phyloP scores from a whole-genome alignment of 2,113 vertebrate species.

The Trematocara unimaculatum region DNA sequence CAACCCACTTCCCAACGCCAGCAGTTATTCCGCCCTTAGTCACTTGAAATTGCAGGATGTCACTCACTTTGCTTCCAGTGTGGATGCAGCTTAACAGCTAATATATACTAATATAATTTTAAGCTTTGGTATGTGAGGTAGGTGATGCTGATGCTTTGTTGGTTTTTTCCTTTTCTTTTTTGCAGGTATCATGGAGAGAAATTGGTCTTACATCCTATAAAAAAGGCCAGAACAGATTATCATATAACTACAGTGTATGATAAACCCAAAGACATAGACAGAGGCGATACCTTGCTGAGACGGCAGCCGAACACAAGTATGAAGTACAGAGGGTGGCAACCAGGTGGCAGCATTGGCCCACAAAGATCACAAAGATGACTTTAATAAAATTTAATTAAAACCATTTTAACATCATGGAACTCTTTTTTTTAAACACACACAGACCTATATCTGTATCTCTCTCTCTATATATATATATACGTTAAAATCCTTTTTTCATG shows the following conservation, averaged over 20 bases:
- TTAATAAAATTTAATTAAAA: constrained; percentile 3
- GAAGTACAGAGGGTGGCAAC: constrained; percentile 80
- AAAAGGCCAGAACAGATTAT: constrained; percentile 71
- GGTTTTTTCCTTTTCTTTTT: not conserved
- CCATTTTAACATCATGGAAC: not conserved
- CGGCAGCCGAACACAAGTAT: constrained; percentile 82
- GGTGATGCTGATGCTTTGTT: not conserved
- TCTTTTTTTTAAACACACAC: not conserved
- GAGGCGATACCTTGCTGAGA: constrained; percentile 78
- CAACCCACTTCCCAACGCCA: not conserved
- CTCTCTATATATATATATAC: rapidly evolving
- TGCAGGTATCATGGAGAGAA: constrained; percentile 94
- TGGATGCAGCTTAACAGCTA: not conserved
- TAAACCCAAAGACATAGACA: constrained; percentile 80
- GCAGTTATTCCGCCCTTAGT: not conserved
- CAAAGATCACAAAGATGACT: constrained; percentile 43
- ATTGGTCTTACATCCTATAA: constrained; percentile 73
- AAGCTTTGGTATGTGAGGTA: not conserved
- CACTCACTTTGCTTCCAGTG: not conserved
- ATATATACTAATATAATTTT: not conserved
- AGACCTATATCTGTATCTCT: not conserved
- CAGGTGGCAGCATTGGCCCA: constrained; percentile 47
- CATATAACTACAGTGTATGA: constrained; percentile 89
- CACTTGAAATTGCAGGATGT: not conserved
- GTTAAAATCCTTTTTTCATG: not conserved